A percentile compares a stretch with the other conserved stretches of the same genome.
Conservation (phyloP, 2,888 invertebrate species). For the Campoletis raptor region DNA sequence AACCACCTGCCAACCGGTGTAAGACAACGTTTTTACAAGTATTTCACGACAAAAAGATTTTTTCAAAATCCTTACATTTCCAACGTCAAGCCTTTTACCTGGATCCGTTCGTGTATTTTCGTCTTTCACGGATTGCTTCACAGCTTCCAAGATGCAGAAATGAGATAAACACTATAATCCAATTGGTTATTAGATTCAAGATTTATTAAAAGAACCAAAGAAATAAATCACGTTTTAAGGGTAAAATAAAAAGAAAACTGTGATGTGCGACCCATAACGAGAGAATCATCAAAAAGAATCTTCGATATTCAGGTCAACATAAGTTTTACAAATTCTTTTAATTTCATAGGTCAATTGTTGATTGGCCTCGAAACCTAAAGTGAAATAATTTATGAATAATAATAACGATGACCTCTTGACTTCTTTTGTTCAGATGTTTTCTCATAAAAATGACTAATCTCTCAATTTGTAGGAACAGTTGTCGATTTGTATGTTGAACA, state of each 20-base stretch:
- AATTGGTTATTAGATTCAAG: too few relatives aligned
- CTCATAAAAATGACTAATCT: background rate
- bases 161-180: background rate
- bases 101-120: background rate
- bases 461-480: background rate
- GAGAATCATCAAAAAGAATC: too few relatives aligned
- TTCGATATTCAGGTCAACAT: too few relatives aligned
- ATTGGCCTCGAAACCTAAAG: too few relatives aligned
- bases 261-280: too few relatives aligned
- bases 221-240: background rate
- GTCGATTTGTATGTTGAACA: background rate
- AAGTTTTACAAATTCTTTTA: too few relatives aligned
- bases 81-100: background rate
- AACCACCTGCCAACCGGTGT: constrained; percentile 15
- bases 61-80: constrained; percentile 18
- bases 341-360: too few relatives aligned
- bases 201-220: background rate
- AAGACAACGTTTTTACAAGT: constrained; percentile 30
- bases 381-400: background rate
- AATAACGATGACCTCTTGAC: background rate
- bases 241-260: background rate
- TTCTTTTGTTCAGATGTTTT: background rate
- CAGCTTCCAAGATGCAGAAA: background rate
- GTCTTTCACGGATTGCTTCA: background rate
- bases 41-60: constrained; percentile 7